A percentile compares a stretch with the other conserved stretches of the same genome.
These are phyloP conservation scores for Parazoanthus darwini DNA, from an alignment of 92 coral and sea anemone genomes.

Conservation along the genomic window DNA sequence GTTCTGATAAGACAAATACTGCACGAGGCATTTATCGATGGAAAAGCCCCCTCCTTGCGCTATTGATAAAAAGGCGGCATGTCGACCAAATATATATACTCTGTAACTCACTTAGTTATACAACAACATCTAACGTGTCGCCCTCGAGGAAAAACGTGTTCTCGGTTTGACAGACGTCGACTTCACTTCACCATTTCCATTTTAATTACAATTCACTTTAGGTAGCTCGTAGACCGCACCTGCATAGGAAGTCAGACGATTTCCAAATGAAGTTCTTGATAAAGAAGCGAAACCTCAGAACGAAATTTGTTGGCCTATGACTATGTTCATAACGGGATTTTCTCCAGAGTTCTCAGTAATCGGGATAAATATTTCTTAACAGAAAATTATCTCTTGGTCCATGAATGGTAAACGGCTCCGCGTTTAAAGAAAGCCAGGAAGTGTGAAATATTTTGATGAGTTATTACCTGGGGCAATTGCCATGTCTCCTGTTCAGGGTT, in stretches of 20 bases:
- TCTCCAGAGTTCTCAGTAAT: neutral
- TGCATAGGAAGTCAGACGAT: neutral
- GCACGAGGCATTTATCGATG: neutral
- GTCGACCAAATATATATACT: neutral
- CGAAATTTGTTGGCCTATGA: neutral
- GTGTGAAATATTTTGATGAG: neutral
- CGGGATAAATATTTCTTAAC: neutral
- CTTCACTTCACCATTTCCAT: too few species aligned
- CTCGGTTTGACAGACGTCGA: neutral
- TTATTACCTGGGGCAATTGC: neutral
- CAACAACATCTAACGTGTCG: too few species aligned
- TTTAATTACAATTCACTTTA: neutral
- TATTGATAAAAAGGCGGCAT: neutral
- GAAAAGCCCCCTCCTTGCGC: neutral
- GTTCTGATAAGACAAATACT: neutral
- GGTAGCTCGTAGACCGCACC: neutral
- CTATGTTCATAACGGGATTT: neutral
- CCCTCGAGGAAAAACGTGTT: neutral
- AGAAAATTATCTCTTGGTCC: neutral
- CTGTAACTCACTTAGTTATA: neutral
- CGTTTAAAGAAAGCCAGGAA: neutral
- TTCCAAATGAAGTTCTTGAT: neutral
- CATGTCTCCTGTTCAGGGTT: slow-evolving; percentile 4
- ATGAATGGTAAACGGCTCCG: neutral
- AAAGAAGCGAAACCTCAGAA: neutral